Evolutionary conservation across 2,888 invertebrate genomes (phyloP).

Genomic region (Leistus spinibarbis): DNA sequence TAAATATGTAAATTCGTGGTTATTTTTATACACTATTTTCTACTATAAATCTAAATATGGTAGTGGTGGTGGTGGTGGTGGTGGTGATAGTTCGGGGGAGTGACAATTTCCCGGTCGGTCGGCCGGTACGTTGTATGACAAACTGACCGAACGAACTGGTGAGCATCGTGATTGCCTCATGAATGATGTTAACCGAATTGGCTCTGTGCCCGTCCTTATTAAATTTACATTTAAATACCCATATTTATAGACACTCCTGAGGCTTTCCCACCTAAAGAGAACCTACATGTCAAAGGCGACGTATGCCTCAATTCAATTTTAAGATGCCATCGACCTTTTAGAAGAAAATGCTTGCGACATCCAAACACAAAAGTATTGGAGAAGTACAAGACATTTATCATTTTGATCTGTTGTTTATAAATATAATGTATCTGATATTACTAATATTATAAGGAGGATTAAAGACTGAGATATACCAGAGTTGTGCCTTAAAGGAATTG

Average conservation of each 20-base stretch:
- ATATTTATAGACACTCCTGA: slow-evolving; percentile 10
- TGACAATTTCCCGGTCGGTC: background rate
- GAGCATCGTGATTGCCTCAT: background rate
- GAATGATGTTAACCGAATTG: slow-evolving; percentile 18
- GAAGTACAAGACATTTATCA: too few species aligned
- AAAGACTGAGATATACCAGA: too few species aligned
- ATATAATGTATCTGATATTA: too few species aligned
- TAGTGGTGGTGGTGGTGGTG: too few species aligned
- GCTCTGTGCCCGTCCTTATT: background rate
- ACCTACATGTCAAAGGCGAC: background rate
- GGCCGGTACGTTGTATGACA: background rate
- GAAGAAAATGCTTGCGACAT: too few species aligned
- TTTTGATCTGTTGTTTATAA: too few species aligned
- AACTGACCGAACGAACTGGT: background rate
- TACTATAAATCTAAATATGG: background rate
- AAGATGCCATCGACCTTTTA: too few species aligned
- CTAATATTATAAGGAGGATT: too few species aligned
- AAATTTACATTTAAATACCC: slow-evolving; percentile 33
- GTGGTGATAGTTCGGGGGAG: background rate
- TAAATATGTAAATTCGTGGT: background rate
- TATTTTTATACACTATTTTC: background rate
- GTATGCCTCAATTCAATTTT: background rate
- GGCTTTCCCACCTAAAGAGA: background rate
- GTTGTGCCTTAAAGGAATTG: too few species aligned
- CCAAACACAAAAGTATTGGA: too few species aligned